These are phyloP conservation scores for Hedychridium roseum DNA, from an alignment of 2,888 invertebrate species.

Conservation along the genomic window DNA sequence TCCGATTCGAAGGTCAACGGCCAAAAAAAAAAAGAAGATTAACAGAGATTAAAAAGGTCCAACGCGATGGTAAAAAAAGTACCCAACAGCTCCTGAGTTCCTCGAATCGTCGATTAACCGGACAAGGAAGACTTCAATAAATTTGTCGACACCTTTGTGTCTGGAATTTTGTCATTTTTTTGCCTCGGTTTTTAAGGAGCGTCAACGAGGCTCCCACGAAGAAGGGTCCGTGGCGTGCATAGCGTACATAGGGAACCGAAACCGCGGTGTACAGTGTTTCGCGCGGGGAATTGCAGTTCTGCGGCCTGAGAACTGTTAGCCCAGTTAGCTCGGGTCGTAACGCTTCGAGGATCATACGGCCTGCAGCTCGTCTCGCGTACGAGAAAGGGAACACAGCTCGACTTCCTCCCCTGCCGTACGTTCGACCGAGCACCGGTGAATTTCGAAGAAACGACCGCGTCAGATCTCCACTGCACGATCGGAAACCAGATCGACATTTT, in stretches of 20 bases:
- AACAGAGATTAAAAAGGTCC: no score
- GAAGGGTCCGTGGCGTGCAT: background rate
- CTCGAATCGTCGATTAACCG: no score
- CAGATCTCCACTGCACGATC: no score
- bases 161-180: background rate
- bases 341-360: slow-evolving; percentile 47
- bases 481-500: no score
- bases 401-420: no score
- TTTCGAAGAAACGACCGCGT: no score
- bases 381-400: slow-evolving; percentile 17
- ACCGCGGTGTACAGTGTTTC: slow-evolving; percentile 24
- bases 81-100: no score
- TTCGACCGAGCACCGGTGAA: no score
- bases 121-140: no score
- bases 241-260: background rate
- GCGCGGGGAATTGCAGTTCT: slow-evolving; percentile 27
- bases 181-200: background rate
- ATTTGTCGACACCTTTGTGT: background rate
- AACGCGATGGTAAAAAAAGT: no score
- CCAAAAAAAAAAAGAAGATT: no score
- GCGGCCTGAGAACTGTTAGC: slow-evolving; percentile 52
- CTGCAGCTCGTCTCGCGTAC: slow-evolving; percentile 28
- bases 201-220: background rate
- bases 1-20: no score
- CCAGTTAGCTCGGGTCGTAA: slow-evolving; percentile 50